Percentiles rank a stretch among this genome's conserved stretches.
Conservation (phyloP, 2,113 vertebrate species). For the Benitochromis conjunctus region DNA sequence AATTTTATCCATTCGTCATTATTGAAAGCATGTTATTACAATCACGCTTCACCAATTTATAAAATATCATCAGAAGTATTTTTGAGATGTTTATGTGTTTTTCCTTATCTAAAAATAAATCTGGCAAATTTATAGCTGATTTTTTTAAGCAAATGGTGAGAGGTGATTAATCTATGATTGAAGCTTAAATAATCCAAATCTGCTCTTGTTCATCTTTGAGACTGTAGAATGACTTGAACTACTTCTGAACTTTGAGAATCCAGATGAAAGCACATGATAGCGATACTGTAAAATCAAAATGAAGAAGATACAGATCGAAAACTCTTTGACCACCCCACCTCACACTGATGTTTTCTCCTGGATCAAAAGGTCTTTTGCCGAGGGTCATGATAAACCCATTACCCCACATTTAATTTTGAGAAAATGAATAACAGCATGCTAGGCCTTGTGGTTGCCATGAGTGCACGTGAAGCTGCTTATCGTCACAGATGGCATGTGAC, state of each 20-base stretch:
- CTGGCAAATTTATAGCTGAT: background rate
- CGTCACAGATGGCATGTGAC: conserved; percentile 62
- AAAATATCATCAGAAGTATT: too few relatives aligned
- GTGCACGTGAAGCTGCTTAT: conserved; percentile 62
- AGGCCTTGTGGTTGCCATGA: conserved; percentile 37
- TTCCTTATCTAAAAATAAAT: too few relatives aligned
- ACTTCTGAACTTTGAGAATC: background rate
- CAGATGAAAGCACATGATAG: background rate
- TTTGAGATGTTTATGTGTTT: too few relatives aligned
- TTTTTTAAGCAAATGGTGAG: too few relatives aligned
- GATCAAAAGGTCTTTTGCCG: background rate
- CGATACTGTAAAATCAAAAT: background rate
- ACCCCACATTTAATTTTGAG: background rate
- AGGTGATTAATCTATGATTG: too few relatives aligned
- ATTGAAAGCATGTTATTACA: background rate
- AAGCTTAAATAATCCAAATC: too few relatives aligned
- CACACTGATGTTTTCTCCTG: background rate
- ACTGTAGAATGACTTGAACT: background rate
- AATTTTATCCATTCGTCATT: background rate
- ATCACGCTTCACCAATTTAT: background rate
- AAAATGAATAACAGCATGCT: conserved; percentile 61
- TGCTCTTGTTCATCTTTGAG: background rate
- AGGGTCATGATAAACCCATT: conserved; percentile 1
- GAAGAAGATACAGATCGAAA: background rate
- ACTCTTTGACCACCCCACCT: background rate